Percentiles rank a stretch among this genome's conserved stretches.
Evolutionary conservation across 2,797 vertebrate genomes (phyloP).

Genomic region (Malacoctenus gilli): DNA sequence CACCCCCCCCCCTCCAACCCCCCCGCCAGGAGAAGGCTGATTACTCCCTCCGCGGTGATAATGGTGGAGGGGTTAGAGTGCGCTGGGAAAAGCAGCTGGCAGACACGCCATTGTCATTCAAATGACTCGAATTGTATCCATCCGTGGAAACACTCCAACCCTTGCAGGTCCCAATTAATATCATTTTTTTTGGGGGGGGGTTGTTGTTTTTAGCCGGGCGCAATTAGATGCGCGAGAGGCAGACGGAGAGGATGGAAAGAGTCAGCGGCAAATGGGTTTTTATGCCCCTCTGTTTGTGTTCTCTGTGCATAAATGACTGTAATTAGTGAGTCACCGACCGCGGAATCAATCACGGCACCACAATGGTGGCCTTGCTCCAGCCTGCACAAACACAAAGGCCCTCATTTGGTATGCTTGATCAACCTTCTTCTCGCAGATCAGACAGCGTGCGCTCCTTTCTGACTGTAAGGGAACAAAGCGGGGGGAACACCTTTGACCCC

Average conservation of each 20-base stretch:
- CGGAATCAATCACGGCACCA: conserved; percentile 73
- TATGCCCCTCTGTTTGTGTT: conserved; percentile 62
- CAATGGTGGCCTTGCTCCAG: conserved; percentile 75
- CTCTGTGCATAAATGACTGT: conserved; percentile 64
- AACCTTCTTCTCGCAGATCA: conserved; percentile 69
- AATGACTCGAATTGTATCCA: conserved; percentile 71
- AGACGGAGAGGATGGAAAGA: conserved; percentile 48
- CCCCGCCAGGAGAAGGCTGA: conserved; percentile 68
- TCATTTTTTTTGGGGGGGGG: too few relatives aligned
- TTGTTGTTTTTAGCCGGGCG: conserved; percentile 34
- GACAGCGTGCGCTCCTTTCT: conserved; percentile 52
- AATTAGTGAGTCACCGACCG: conserved; percentile 75
- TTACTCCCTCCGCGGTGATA: conserved; percentile 75
- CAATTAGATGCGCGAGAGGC: conserved; percentile 60
- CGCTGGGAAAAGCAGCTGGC: conserved; percentile 76
- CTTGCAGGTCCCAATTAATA: conserved; percentile 71
- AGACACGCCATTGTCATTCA: conserved; percentile 79
- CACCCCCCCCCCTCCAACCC: too few relatives aligned
- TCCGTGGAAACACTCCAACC: conserved; percentile 59
- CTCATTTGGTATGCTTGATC: conserved; percentile 75
- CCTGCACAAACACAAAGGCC: conserved; percentile 68
- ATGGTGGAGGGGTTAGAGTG: conserved; percentile 73
- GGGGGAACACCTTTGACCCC: conserved; percentile 58
- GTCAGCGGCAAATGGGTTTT: conserved; percentile 70
- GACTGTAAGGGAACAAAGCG: conserved; percentile 56